A percentile compares a stretch with the other conserved stretches of the same genome.
Conservation (phyloP, 2,797 vertebrate species). For the Manis pentadactyla region DNA sequence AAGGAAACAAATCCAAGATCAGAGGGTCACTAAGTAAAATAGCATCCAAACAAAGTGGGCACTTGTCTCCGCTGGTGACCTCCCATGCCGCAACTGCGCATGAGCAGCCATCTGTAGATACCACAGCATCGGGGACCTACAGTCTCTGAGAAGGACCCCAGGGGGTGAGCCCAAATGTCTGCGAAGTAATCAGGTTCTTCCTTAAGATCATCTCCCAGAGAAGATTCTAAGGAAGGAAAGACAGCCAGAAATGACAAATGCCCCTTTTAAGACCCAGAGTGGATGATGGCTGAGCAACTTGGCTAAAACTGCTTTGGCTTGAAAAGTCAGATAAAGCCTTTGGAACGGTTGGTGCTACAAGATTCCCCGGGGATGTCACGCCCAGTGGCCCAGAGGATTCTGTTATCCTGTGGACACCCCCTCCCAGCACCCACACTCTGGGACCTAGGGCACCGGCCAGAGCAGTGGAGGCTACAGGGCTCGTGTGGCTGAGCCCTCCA, state of each 20-base stretch:
- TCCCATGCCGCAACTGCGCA: background rate
- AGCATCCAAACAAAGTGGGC: background rate
- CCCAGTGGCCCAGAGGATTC: background rate
- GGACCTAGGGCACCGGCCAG: background rate
- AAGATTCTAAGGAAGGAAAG: background rate
- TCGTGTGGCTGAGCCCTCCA: background rate
- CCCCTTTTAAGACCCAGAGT: background rate
- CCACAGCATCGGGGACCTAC: background rate
- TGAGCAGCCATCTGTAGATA: background rate
- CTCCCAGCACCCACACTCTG: fast-evolving
- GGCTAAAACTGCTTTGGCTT: background rate
- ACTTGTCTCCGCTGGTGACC: background rate
- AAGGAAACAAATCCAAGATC: background rate
- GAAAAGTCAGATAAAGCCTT: background rate
- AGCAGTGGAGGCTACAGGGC: background rate
- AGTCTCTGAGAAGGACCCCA: background rate
- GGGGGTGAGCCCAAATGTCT: background rate
- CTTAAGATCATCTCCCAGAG: background rate
- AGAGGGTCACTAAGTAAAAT: background rate
- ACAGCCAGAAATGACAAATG: background rate
- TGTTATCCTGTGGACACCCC: background rate
- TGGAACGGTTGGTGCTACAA: background rate
- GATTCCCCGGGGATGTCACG: background rate
- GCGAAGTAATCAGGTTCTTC: background rate
- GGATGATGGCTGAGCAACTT: background rate